Percentiles rank a stretch among this genome's conserved stretches.
Conservation (phyloP, 2,113 vertebrate species). For the Thunnus maccoyii region DNA sequence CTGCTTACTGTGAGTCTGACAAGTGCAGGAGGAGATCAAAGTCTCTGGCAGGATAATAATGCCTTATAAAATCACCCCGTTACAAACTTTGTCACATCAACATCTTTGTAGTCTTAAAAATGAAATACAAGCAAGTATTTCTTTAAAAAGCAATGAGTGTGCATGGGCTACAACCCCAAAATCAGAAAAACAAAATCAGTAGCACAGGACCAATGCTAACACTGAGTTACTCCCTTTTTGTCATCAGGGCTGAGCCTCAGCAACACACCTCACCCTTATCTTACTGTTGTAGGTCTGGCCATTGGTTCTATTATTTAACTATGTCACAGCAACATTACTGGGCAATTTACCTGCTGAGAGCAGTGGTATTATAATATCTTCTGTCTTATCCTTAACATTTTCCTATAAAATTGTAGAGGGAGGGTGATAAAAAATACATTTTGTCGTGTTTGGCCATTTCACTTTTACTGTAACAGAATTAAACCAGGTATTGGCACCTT, state of each 20-base stretch:
- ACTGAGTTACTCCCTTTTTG: constrained; percentile 19
- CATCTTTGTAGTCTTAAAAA: constrained; percentile 11
- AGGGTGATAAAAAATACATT: too few relatives aligned
- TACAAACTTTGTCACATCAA: background rate
- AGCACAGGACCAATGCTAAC: background rate
- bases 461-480: background rate
- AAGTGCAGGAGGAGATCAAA: background rate
- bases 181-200: background rate
- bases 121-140: background rate
- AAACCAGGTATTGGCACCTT: background rate
- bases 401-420: too few relatives aligned
- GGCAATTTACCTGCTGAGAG: background rate
- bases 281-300: background rate
- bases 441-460: background rate
- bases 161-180: background rate
- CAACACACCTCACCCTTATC: background rate
- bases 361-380: background rate
- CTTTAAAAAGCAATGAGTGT: background rate
- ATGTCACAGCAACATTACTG: background rate
- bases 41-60: constrained; percentile 15
- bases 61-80: constrained; percentile 4
- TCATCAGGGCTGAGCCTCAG: background rate
- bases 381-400: background rate
- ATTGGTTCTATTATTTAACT: background rate
- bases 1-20: background rate